Conservation (phyloP, 2,888 invertebrate genomes). For the Acheta domesticus region DNA sequence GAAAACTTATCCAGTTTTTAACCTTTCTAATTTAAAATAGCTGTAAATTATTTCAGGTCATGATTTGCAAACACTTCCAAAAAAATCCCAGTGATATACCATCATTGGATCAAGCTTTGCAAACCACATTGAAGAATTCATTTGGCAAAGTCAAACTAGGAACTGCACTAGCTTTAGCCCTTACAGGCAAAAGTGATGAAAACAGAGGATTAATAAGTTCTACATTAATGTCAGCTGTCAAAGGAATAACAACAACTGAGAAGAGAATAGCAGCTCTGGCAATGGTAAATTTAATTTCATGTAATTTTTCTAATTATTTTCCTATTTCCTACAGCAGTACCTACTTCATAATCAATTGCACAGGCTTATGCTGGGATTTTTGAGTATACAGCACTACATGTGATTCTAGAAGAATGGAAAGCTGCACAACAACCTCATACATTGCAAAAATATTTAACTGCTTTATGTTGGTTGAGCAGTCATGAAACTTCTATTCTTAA, state of each 20-base stretch:
- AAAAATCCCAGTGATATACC: background rate
- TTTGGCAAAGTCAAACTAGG: background rate
- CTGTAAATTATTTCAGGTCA: background rate
- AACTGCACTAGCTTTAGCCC: background rate
- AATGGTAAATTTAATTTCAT: background rate
- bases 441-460: slow-evolving; percentile 7
- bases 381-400: background rate
- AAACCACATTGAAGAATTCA: background rate
- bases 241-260: background rate
- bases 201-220: background rate
- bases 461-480: background rate
- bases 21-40: background rate
- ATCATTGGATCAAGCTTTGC: background rate
- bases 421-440: background rate
- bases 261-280: background rate
- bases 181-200: background rate
- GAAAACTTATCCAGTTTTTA: background rate
- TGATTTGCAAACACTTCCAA: background rate
- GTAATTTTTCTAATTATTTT: background rate
- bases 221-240: background rate
- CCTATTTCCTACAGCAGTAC: background rate
- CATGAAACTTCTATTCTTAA: background rate
- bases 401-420: background rate
- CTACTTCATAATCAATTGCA: background rate
- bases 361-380: background rate